Conservation (phyloP, 2,113 vertebrate genomes). For the Rattus norvegicus region GRCr8 NC_086021.1:40344001-40344500, state of each 20-base stretch:
- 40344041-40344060: constrained; percentile 46
- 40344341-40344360: neutral
- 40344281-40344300: constrained; percentile 64
- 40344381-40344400: neutral
- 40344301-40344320: constrained; percentile 71
- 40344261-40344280: constrained; percentile 56
- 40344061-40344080: constrained; percentile 11
- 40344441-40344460: too few relatives aligned
- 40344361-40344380: neutral
- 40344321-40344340: constrained; percentile 77
- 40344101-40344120: constrained; percentile 59
- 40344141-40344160: constrained; percentile 10
- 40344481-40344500: neutral
- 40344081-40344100: neutral
- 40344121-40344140: constrained; percentile 49
- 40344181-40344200: constrained; percentile 62
- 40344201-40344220: constrained; percentile 69
- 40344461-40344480: neutral
- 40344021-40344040: constrained; percentile 73
- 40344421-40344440: neutral
- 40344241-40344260: constrained; percentile 40
- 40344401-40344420: neutral
- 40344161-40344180: constrained; percentile 66
- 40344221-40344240: constrained; percentile 41
- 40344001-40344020: constrained; percentile 69